Evolutionary conservation across 1,140 invertebrate genomes (phyloP).

Genomic region (Octopus bimaculoides): DNA sequence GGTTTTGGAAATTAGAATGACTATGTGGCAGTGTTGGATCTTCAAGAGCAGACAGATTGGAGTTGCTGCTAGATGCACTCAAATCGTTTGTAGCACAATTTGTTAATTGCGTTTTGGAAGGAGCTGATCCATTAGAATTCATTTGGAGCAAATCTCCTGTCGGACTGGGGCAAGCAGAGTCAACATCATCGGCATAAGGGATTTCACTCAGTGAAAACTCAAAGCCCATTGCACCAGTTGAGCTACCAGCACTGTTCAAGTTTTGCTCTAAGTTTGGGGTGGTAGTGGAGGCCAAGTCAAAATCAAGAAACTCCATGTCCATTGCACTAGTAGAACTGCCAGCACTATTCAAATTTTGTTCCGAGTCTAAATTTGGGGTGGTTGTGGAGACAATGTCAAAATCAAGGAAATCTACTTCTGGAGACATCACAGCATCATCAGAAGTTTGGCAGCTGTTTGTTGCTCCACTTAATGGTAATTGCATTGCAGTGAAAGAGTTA

Average conservation of each 20-base stretch:
- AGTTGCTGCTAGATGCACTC: neutral
- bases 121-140: neutral
- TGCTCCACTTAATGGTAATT: too few relatives aligned
- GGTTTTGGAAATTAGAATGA: neutral
- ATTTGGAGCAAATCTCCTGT: neutral
- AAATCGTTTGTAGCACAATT: conserved; percentile 7
- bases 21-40: neutral
- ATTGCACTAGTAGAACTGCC: neutral
- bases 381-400: neutral
- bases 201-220: neutral
- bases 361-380: neutral
- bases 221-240: neutral
- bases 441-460: neutral
- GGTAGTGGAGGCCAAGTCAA: neutral
- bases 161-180: neutral
- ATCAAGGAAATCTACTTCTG: conserved; percentile 26
- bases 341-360: neutral
- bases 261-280: neutral
- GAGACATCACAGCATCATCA: conserved; percentile 19
- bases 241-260: neutral
- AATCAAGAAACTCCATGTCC: neutral
- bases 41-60: neutral
- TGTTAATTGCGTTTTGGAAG: neutral
- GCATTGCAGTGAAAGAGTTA: too few relatives aligned
- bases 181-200: conserved; percentile 8